phyloP scores from a whole-genome alignment of 2,113 vertebrate species.

The Micromys minutus region DNA sequence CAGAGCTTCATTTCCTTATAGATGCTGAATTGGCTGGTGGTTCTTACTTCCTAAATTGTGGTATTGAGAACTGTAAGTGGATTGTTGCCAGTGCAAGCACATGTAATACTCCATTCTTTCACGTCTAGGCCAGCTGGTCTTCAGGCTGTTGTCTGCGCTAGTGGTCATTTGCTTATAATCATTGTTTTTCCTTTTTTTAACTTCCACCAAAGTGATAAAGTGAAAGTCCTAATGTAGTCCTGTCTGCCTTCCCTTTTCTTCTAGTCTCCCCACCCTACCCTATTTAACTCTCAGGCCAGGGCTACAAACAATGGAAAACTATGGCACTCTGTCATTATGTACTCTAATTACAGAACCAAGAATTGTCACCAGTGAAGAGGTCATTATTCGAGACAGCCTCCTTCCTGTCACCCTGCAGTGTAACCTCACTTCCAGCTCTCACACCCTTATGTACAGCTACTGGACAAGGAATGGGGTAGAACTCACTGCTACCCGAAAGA shows the following conservation, averaged over 20 bases:
- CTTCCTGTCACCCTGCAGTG: slow-evolving; percentile 90
- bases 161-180: slow-evolving; percentile 81
- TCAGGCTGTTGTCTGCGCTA: slow-evolving; percentile 80
- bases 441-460: slow-evolving; percentile 89
- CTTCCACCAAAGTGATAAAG: slow-evolving; percentile 81
- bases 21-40: slow-evolving; percentile 62
- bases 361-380: slow-evolving; percentile 93
- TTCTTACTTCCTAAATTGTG: slow-evolving; percentile 56
- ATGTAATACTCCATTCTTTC: slow-evolving; percentile 55
- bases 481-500: slow-evolving; percentile 88
- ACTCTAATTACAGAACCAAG: slow-evolving; percentile 93
- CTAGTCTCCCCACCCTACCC: slow-evolving; percentile 73
- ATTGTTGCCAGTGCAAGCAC: slow-evolving; percentile 22
- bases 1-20: slow-evolving; percentile 58
- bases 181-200: slow-evolving; percentile 79
- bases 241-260: slow-evolving; percentile 78
- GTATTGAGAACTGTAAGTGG: slow-evolving; percentile 47
- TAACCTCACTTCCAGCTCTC: slow-evolving; percentile 94
- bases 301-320: slow-evolving; percentile 53
- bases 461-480: slow-evolving; percentile 97
- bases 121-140: slow-evolving; percentile 76
- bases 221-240: slow-evolving; percentile 83
- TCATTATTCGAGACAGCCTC: slow-evolving; percentile 83
- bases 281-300: slow-evolving; percentile 72
- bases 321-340: slow-evolving; percentile 74